Conservation (phyloP, 2,113 vertebrate genomes). For the Phyllopteryx taeniolatus region DNA sequence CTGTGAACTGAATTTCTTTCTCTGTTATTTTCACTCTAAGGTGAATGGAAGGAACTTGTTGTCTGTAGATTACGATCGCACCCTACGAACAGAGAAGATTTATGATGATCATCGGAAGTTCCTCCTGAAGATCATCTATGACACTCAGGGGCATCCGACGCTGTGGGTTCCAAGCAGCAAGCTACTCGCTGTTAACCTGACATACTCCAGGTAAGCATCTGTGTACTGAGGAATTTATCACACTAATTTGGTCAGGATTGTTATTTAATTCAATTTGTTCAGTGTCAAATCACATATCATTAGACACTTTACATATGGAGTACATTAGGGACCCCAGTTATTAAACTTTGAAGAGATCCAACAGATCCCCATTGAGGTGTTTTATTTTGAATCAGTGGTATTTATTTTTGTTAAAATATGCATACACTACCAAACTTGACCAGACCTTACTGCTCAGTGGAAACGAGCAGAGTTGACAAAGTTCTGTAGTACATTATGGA, state of each 20-base stretch:
- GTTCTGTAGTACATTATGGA: no score
- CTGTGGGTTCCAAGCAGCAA: slow-evolving; percentile 97
- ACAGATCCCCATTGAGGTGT: neutral
- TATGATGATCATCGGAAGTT: slow-evolving; percentile 99
- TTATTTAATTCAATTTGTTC: neutral
- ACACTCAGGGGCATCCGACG: slow-evolving; percentile 89
- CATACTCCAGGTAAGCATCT: slow-evolving; percentile 80
- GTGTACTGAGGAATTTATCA: neutral
- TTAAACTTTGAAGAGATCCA: neutral
- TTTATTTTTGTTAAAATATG: no score
- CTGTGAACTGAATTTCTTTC: neutral
- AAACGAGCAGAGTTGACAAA: no score
- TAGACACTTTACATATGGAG: neutral
- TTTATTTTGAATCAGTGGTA: no score
- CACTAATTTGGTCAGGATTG: neutral
- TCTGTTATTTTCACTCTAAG: slow-evolving; percentile 64
- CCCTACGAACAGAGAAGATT: slow-evolving; percentile 92
- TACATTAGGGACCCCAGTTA: neutral
- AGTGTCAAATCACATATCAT: neutral
- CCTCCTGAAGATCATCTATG: slow-evolving; percentile 91
- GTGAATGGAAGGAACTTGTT: slow-evolving; percentile 97
- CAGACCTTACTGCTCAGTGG: no score
- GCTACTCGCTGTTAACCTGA: slow-evolving; percentile 92
- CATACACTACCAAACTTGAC: no score
- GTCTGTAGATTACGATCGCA: slow-evolving; percentile 95